Evolutionary conservation across 2,113 vertebrate species (phyloP).

Genomic region (Noctilio leporinus): DNA sequence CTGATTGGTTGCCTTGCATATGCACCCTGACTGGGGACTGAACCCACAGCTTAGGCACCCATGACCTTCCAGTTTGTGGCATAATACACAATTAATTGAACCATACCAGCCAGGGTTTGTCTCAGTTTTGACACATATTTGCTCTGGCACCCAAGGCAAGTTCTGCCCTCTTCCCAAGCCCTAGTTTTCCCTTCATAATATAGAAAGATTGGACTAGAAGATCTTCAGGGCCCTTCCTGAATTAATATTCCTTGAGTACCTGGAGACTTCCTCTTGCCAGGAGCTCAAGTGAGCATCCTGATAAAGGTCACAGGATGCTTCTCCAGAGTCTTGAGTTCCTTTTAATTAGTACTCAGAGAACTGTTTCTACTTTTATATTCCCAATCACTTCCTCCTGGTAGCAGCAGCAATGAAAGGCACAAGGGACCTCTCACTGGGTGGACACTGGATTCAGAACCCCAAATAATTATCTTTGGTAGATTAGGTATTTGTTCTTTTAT

Average conservation of each 20-base stretch:
- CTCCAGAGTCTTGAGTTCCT: not conserved
- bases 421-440: not conserved
- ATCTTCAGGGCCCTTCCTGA: not conserved
- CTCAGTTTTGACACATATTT: not conserved
- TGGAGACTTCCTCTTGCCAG: not conserved
- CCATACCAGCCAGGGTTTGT: not conserved
- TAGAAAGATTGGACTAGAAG: not conserved
- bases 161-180: not conserved
- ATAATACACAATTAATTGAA: too few species aligned
- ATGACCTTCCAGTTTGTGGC: too few species aligned
- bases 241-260: not conserved
- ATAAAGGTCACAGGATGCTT: not conserved
- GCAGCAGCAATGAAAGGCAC: not conserved
- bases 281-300: not conserved
- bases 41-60: too few species aligned
- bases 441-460: not conserved
- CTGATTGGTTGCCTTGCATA: too few species aligned
- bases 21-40: too few species aligned
- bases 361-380: not conserved
- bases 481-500: not conserved
- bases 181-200: not conserved
- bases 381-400: not conserved
- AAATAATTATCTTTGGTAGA: not conserved
- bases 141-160: not conserved
- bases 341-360: not conserved